Conservation (phyloP, 64 coral and sea anemone genomes). For the Hydrozoanthus tunicans region DNA sequence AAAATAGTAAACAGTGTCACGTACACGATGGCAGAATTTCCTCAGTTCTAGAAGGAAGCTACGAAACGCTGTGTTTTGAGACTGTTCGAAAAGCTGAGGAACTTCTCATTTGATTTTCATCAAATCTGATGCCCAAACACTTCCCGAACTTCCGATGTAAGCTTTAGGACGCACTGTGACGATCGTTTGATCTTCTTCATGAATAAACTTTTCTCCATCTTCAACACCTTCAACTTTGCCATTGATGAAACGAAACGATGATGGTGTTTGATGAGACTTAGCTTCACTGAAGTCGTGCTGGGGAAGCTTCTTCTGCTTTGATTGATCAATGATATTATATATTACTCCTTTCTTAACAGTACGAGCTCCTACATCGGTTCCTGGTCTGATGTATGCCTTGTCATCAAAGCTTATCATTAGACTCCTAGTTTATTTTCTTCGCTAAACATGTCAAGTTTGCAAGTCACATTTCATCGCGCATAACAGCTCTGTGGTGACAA, state of each 20-base stretch:
- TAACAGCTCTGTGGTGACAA: constrained; percentile 23
- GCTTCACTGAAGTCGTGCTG: constrained; percentile 48
- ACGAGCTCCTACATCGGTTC: constrained; percentile 51
- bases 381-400: constrained; percentile 64
- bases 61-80: constrained; percentile 7
- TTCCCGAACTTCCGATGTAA: constrained; percentile 16
- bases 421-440: constrained; percentile 19
- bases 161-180: constrained; percentile 5
- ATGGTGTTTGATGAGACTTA: constrained; percentile 48
- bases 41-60: constrained; percentile 5
- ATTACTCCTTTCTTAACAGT: constrained; percentile 45
- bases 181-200: constrained; percentile 33
- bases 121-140: constrained; percentile 59
- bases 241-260: constrained; percentile 58
- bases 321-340: constrained; percentile 54
- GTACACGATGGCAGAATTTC: constrained; percentile 52
- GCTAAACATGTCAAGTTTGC: neutral
- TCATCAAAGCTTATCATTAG: constrained; percentile 56
- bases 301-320: constrained; percentile 51
- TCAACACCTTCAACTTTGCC: constrained; percentile 14
- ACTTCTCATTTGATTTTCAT: constrained; percentile 35
- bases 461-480: neutral
- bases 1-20: constrained; percentile 51
- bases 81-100: constrained; percentile 57
- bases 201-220: neutral